Base-by-base conservation (phyloP, 2,888 invertebrate genomes). In the Villa cingulata region DNA sequence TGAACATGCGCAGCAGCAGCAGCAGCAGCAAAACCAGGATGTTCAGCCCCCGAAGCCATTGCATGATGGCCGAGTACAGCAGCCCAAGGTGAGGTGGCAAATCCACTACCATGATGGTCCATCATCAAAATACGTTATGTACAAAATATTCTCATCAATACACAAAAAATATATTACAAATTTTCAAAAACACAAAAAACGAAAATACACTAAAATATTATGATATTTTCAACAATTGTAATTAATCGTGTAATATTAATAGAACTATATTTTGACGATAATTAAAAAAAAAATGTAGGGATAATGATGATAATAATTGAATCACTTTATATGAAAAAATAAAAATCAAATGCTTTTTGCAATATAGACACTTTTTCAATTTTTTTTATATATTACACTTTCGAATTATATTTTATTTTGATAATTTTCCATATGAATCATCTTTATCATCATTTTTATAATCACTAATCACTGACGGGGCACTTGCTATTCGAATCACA, bases 61-160 rank as follows among this genome's bases (percentile, higher is more conserved):
- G 56, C 59, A 55, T 73, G 72, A 67, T 80, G 78, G 64, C 81
- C 77, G 66, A 81, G 71, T 75, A 84, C 75, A 63, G 81, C 83
- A 59, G 83, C 83, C 83, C 83, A 84, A 60, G 84, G 84, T 68
- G 84, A 84, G 62, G 81, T 75, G 52, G 82, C 76, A 63, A 80
- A 80, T 55, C 81, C 83, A 64, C 76, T 75, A 62, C 82, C 78
- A 58, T 83, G 82, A 70, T 86, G 86, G 76, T 86, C 86, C 84
- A 86, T 78, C 51, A 40, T 49, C 37, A 51, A 41, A 29, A 42
- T 27, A 46, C 41, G 37, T 23, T 27, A 19, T n/a, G n/a, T n/a
- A n/a, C n/a, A 42, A 32, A 27, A 37, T 18, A 23, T 34, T 36
- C 37, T 20, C 46, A 37, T 27, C 16, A 37, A 37, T 17, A 18